These are phyloP conservation scores for Pipistrellus nathusii DNA, from an alignment of 2,797 vertebrate genomes.

Conservation along the genomic window DNA sequence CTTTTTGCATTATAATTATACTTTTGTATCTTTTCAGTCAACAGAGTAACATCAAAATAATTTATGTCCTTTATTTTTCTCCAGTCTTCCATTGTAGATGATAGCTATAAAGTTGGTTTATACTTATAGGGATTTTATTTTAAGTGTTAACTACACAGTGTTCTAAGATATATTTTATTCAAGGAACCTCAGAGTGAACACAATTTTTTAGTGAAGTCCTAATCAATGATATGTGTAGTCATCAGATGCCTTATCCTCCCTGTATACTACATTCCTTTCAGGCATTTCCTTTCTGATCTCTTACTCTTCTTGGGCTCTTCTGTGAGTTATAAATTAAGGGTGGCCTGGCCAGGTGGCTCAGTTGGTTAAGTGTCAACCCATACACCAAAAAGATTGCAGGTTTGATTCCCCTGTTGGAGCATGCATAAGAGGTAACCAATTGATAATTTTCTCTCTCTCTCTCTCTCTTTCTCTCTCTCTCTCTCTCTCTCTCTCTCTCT, in stretches of 20 bases:
- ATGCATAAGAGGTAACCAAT: background rate
- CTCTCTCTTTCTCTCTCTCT: background rate
- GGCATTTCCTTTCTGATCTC: background rate
- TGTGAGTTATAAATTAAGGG: background rate
- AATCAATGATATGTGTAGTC: background rate
- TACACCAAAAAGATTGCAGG: background rate
- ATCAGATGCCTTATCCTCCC: background rate
- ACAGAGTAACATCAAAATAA: slow-evolving; percentile 5
- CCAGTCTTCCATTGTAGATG: background rate
- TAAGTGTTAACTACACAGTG: background rate
- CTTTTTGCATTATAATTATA: slow-evolving; percentile 50
- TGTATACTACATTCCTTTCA: background rate
- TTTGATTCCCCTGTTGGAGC: background rate
- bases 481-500: background rate
- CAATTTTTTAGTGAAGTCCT: background rate
- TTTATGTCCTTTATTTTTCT: slow-evolving; percentile 35
- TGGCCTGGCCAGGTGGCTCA: background rate
- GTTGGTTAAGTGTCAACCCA: background rate
- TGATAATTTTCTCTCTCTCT: background rate
- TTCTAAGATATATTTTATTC: slow-evolving; percentile 23
- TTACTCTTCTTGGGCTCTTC: background rate
- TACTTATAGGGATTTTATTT: background rate
- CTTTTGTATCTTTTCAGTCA: background rate
- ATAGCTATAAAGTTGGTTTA: background rate
- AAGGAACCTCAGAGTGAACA: background rate